Evolutionary conservation across 2,797 vertebrate species (phyloP).

Genomic region (Smutsia temminckii): DNA sequence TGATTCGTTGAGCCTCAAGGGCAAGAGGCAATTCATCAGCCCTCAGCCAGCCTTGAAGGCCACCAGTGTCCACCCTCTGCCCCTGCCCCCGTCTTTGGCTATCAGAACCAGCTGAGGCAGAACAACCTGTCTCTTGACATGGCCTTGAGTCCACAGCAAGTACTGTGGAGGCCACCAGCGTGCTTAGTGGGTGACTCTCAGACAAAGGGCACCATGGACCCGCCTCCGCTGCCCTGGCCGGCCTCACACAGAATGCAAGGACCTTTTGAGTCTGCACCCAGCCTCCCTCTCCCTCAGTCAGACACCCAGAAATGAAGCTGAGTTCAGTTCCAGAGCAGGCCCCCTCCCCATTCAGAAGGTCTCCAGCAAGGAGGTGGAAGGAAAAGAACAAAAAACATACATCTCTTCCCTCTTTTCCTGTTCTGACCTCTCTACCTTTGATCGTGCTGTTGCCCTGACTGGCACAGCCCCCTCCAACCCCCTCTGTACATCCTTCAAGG

Average conservation of each 20-base stretch:
- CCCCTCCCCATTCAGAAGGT: not conserved
- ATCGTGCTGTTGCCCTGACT: not conserved
- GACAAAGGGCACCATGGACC: slow-evolving; percentile 47
- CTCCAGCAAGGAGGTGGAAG: not conserved
- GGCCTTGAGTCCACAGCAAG: not conserved
- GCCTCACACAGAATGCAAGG: slow-evolving; percentile 53
- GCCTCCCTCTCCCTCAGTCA: not conserved
- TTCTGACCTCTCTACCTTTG: not conserved
- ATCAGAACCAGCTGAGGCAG: not conserved
- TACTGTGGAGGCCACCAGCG: not conserved
- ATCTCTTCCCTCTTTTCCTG: not conserved
- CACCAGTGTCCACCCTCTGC: not conserved
- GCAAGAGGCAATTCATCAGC: slow-evolving; percentile 38
- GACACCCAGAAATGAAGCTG: not conserved
- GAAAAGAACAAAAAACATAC: not conserved
- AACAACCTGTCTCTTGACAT: not conserved
- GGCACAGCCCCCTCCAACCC: not conserved
- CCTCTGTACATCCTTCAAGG: not conserved
- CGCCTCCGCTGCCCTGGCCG: not conserved
- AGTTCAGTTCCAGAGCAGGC: not conserved
- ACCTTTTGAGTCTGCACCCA: not conserved
- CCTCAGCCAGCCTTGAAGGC: slow-evolving; percentile 6
- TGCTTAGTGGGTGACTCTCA: not conserved
- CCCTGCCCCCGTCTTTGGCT: not conserved
- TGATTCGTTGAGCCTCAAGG: not conserved